Conservation (phyloP, 2,888 invertebrate genomes). For the Eupithecia insigniata region DNA sequence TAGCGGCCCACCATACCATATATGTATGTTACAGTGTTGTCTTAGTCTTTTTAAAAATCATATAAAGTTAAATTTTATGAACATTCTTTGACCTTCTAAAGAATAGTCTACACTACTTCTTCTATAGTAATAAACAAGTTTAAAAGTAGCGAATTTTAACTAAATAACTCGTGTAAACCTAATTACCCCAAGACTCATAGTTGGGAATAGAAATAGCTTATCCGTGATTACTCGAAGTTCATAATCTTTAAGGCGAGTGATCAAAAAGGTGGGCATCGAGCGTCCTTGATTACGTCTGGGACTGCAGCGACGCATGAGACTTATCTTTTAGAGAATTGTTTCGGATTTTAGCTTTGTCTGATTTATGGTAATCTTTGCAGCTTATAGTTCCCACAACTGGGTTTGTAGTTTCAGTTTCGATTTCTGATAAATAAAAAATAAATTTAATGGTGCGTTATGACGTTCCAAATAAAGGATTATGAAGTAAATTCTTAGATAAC, state of each 20-base stretch:
- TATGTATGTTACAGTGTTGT: background rate
- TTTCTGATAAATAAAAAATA: too few species aligned
- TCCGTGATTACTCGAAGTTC: slow-evolving; percentile 31
- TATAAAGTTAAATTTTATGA: background rate
- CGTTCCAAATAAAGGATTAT: background rate
- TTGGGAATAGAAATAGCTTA: slow-evolving; percentile 29
- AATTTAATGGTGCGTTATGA: too few species aligned
- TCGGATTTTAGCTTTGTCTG: slow-evolving; percentile 20
- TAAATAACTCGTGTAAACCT: background rate
- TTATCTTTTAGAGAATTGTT: slow-evolving; percentile 42
- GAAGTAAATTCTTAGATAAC: background rate
- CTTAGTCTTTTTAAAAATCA: background rate
- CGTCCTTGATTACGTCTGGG: slow-evolving; percentile 75
- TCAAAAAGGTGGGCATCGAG: slow-evolving; percentile 64
- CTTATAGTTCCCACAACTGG: background rate
- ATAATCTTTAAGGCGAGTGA: slow-evolving; percentile 48
- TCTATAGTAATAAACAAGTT: background rate
- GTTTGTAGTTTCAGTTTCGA: background rate
- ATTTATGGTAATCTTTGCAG: background rate
- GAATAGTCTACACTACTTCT: background rate
- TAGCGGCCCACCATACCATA: background rate
- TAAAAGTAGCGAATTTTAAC: background rate
- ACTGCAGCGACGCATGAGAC: slow-evolving; percentile 63
- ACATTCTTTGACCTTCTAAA: background rate
- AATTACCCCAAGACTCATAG: background rate